Evolutionary conservation across 2,888 invertebrate species (phyloP), one percentile per base, ranked within the genome.

Genomic region (Hirtodrosophila histrioides): DNA sequence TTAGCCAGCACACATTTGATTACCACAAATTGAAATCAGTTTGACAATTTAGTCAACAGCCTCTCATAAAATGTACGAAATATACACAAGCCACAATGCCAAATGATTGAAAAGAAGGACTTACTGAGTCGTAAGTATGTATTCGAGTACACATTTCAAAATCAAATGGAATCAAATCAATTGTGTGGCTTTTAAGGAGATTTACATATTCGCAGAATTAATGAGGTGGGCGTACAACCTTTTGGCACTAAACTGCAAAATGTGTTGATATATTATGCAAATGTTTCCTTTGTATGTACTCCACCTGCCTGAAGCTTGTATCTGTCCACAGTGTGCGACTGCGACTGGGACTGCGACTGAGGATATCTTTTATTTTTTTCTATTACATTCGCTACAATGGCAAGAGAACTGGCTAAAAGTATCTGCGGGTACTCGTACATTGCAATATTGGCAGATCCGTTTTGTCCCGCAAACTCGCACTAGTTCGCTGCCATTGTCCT

Each of bases 151-250:
- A 17, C 17, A 17, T 17, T 17, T 17, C 1, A 17, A 2, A 68
- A 67, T 82, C 65, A 83, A 80, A 83, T 77, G 66, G 78, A 84
- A 69, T 73, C 75, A 50, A 82, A 72, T 85, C 86, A 86, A 86
- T 82, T 81, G 76, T 69, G 58, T 64, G 72, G 48, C 72, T 75
- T 76, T 75, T 65, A 70, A 75, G 84, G 74, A 68, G 78, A 72
- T 67, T 71, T 75, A 60, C 67, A 78, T 65, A 66, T 72, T 65
- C 55, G 63, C 45, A 27, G 46, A 64, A 60, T 57, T 65, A 57
- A 74, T 70, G 65, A 75, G 57, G 37, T 65, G 57, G 73, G 73
- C 41, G 67, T 66, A 39, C 33, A 56, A 50, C 73, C 60, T 71
- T 67, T 67, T 53, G 48, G 44, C 39, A 63, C 44, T 66, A 73